Evolutionary conservation across 2,797 vertebrate genomes (phyloP).

Genomic region (Mormyrus proboscirostris): DNA sequence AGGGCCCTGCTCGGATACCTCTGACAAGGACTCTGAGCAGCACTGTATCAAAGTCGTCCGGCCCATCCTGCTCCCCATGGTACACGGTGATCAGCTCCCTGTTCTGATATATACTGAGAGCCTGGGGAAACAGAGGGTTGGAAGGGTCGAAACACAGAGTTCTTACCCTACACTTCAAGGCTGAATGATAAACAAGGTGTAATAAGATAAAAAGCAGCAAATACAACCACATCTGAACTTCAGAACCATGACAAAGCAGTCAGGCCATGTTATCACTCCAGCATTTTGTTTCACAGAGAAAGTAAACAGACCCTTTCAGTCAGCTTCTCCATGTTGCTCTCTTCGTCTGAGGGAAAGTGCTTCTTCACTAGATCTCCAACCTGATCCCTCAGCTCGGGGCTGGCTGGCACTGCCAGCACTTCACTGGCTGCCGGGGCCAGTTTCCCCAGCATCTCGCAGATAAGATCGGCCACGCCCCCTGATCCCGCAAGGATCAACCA

Average conservation of each 20-base stretch:
- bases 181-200: neutral
- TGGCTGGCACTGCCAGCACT: slow-evolving; percentile 43
- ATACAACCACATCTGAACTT: neutral
- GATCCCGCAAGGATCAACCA: slow-evolving; percentile 79
- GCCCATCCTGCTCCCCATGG: slow-evolving; percentile 67
- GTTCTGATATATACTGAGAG: slow-evolving; percentile 70
- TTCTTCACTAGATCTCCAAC: slow-evolving; percentile 58
- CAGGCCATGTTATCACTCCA: neutral
- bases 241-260: neutral
- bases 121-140: slow-evolving; percentile 43
- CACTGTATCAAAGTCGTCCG: slow-evolving; percentile 80
- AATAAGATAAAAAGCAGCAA: neutral
- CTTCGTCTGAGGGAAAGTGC: slow-evolving; percentile 53
- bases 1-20: slow-evolving; percentile 54
- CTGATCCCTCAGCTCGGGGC: slow-evolving; percentile 52
- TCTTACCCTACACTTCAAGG: neutral
- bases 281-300: neutral
- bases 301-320: slow-evolving; percentile 55
- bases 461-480: slow-evolving; percentile 74
- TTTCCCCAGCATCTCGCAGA: slow-evolving; percentile 71
- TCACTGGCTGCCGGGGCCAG: slow-evolving; percentile 49
- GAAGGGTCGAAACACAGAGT: neutral
- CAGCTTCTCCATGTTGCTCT: slow-evolving; percentile 55
- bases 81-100: slow-evolving; percentile 73
- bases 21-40: slow-evolving; percentile 75